Evolutionary conservation across 1,140 invertebrate genomes (phyloP).

Genomic region (Orchesella cincta): DNA sequence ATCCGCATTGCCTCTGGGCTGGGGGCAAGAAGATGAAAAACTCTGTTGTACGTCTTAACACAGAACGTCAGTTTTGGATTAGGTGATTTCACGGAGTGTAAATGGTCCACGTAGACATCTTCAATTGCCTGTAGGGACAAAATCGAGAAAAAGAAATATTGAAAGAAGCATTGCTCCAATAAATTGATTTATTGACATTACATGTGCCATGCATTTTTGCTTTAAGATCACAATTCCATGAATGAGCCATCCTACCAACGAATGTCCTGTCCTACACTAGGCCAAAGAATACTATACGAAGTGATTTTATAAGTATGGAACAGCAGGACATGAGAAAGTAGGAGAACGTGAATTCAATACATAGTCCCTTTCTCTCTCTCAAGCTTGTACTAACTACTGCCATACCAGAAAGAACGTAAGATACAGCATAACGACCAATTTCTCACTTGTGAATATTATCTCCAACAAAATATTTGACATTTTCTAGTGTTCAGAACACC

Average conservation of each 20-base stretch:
- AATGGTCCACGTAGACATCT: constrained; percentile 95
- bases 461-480: constrained; percentile 19
- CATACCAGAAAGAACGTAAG: background rate
- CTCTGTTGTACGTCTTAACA: constrained; percentile 88
- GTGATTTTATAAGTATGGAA: too few relatives aligned
- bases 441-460: constrained; percentile 21
- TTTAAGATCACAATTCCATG: too few relatives aligned
- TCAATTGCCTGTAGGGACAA: constrained; percentile 77
- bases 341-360: background rate
- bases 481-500: background rate
- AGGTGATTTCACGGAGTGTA: constrained; percentile 87
- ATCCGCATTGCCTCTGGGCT: constrained; percentile 91
- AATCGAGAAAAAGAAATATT: constrained; percentile 33
- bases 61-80: constrained; percentile 90
- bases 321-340: background rate
- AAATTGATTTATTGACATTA: constrained; percentile 45
- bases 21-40: constrained; percentile 89
- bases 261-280: too few relatives aligned
- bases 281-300: too few relatives aligned
- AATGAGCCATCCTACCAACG: background rate
- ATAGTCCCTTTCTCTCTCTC: too few relatives aligned
- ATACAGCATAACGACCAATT: constrained; percentile 9
- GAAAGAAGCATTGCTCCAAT: background rate
- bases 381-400: background rate
- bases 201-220: too few relatives aligned